These are phyloP conservation scores for Ridgeia piscesae DNA, from an alignment of 1,140 invertebrate genomes.

Conservation along the genomic window DNA sequence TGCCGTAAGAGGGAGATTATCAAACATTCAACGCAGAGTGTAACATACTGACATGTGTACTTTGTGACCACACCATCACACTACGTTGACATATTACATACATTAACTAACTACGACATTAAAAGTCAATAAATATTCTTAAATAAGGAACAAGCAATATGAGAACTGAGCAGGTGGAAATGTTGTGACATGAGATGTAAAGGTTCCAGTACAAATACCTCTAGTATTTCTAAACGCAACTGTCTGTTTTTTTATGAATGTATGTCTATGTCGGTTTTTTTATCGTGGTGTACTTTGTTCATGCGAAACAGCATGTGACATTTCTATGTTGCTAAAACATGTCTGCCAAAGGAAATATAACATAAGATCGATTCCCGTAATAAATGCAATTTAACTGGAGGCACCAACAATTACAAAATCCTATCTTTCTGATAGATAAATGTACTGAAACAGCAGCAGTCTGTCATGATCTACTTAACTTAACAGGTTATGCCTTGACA, in stretches of 20 bases:
- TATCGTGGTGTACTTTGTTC: too few relatives aligned
- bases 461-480: neutral
- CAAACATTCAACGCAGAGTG: neutral
- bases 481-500: neutral
- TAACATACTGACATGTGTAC: neutral
- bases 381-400: neutral
- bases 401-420: neutral
- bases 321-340: neutral
- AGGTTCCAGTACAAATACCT: neutral
- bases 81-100: neutral
- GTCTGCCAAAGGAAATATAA: neutral
- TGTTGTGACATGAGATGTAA: neutral
- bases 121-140: slow-evolving; percentile 2
- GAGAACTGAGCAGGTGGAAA: neutral
- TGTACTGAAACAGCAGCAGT: neutral
- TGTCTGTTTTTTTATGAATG: too few relatives aligned
- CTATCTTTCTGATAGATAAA: neutral
- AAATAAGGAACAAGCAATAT: neutral
- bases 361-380: neutral
- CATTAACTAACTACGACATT: neutral
- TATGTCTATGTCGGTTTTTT: too few relatives aligned
- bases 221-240: neutral
- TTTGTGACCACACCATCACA: neutral
- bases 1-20: neutral
- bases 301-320: neutral